A percentile compares a stretch with the other conserved stretches of the same genome.
Conservation (phyloP, 2,797 vertebrate species). For the Pachyuromys duprasi region DNA sequence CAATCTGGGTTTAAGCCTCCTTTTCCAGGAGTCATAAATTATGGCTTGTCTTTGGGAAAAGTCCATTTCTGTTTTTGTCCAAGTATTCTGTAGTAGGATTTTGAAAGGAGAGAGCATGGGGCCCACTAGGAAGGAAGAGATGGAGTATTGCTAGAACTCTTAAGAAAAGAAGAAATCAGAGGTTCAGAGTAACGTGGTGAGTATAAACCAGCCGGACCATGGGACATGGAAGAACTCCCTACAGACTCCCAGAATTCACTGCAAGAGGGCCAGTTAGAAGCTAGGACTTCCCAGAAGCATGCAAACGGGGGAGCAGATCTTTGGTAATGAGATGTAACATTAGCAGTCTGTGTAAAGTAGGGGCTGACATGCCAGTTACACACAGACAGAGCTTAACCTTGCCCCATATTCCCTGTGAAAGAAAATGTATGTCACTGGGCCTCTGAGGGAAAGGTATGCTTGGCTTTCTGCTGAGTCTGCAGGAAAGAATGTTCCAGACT, state of each 20-base stretch:
- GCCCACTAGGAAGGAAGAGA: background rate
- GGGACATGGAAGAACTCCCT: background rate
- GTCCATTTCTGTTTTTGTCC: background rate
- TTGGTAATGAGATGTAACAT: background rate
- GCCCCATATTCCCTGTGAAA: background rate
- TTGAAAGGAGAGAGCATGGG: background rate
- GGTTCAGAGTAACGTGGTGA: background rate
- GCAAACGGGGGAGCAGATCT: background rate
- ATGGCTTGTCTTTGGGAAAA: background rate
- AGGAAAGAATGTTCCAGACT: conserved; percentile 59
- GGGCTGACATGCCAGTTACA: background rate
- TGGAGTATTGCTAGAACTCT: background rate
- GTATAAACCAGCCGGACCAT: background rate
- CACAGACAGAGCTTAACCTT: background rate
- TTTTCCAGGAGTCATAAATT: conserved; percentile 19
- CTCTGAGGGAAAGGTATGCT: conserved; percentile 47
- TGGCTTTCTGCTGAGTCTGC: conserved; percentile 23
- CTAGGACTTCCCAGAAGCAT: background rate
- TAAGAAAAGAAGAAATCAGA: background rate
- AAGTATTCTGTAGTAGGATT: background rate
- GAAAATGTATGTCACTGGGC: conserved; percentile 43
- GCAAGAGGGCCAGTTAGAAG: background rate
- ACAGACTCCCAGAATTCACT: background rate
- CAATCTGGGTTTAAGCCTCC: background rate
- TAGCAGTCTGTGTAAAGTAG: background rate